Conservation (phyloP, 2,797 vertebrate species). For the Enteromius treurensis region DNA sequence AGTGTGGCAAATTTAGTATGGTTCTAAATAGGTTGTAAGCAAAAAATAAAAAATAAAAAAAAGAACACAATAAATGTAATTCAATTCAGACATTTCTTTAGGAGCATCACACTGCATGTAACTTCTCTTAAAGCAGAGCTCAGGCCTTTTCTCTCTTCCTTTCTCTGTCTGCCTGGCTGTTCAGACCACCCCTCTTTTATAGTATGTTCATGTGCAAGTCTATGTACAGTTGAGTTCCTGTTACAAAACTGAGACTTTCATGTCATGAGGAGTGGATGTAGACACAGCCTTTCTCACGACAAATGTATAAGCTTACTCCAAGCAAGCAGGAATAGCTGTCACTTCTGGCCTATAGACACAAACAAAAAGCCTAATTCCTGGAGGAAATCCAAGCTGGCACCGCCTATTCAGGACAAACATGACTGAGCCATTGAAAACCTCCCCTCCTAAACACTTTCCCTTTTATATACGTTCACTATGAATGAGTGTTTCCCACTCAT, state of each 20-base stretch:
- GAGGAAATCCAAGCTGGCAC: slow-evolving; percentile 77
- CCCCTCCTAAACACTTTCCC: slow-evolving; percentile 71
- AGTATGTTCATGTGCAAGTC: slow-evolving; percentile 72
- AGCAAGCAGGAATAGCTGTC: slow-evolving; percentile 80
- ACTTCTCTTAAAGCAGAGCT: background rate
- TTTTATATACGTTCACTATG: slow-evolving; percentile 71
- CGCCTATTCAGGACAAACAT: slow-evolving; percentile 78
- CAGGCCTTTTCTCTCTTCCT: background rate
- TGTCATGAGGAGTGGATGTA: slow-evolving; percentile 74
- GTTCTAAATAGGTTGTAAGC: background rate
- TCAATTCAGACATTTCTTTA: background rate
- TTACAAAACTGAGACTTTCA: slow-evolving; percentile 66
- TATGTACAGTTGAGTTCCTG: slow-evolving; percentile 78
- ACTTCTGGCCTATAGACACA: slow-evolving; percentile 77
- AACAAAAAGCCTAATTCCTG: slow-evolving; percentile 76
- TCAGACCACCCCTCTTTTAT: slow-evolving; percentile 39
- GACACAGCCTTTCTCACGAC: slow-evolving; percentile 76
- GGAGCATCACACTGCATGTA: background rate
- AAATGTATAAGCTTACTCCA: slow-evolving; percentile 79
- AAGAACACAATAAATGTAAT: background rate
- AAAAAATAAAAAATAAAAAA: background rate
- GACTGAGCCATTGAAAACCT: slow-evolving; percentile 75
- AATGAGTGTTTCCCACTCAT: slow-evolving; percentile 59
- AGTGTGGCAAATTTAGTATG: background rate
- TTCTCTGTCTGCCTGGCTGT: background rate